These are phyloP conservation scores for Nasonia longicornis DNA, from an alignment of 1,140 invertebrate species.

Conservation along the genomic window DNA sequence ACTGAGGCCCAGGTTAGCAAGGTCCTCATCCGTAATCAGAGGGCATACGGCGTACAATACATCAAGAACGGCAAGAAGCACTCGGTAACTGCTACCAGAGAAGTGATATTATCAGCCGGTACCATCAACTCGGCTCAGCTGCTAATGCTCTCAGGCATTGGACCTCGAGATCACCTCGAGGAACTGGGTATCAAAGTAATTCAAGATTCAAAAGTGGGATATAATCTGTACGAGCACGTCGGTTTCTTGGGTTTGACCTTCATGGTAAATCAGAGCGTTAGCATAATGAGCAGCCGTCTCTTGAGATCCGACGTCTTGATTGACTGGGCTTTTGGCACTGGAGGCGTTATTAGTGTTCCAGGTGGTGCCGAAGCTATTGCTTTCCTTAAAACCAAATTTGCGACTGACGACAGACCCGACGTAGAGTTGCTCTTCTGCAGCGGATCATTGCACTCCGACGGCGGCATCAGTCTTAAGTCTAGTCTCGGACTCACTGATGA, in stretches of 20 bases:
- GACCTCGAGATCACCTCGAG: conserved; percentile 82
- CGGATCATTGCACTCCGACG: conserved; percentile 84
- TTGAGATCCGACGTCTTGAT: conserved; percentile 81
- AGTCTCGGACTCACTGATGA: conserved; percentile 82
- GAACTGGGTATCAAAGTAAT: conserved; percentile 81
- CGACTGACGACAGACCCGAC: conserved; percentile 79
- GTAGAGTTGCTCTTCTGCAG: conserved; percentile 89
- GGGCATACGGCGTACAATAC: conserved; percentile 83
- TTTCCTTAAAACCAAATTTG: conserved; percentile 87
- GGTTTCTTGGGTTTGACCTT: conserved; percentile 86
- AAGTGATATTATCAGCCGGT: conserved; percentile 85
- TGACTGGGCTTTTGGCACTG: conserved; percentile 84
- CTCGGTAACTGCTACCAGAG: conserved; percentile 77
- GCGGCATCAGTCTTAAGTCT: conserved; percentile 79
- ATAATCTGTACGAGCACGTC: conserved; percentile 88
- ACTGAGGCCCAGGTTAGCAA: conserved; percentile 75
- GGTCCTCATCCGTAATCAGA: conserved; percentile 75
- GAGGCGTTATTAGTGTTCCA: conserved; percentile 82
- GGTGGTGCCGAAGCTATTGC: conserved; percentile 83
- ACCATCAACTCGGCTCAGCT: conserved; percentile 86
- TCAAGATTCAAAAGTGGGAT: conserved; percentile 81
- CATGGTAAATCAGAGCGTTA: conserved; percentile 81
- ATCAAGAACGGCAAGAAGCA: conserved; percentile 74
- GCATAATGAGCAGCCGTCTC: conserved; percentile 80
- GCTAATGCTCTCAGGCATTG: conserved; percentile 92